A percentile compares a stretch with the other conserved stretches of the same genome.
Conservation (phyloP, 2,113 vertebrate species). For the Ophiodon elongatus region DNA sequence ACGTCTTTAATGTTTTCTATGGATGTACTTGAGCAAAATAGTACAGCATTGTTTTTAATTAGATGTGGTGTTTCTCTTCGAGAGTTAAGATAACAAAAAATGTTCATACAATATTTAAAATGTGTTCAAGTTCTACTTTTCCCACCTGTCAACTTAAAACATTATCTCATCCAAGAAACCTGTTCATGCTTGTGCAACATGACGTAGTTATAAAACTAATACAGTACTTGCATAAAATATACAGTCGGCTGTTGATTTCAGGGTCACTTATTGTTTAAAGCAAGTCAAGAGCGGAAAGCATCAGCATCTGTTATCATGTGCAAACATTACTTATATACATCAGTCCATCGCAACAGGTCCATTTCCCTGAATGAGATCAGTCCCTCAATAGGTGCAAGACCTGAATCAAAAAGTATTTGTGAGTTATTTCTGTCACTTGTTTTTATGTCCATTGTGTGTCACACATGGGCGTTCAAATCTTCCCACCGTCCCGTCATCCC, state of each 20-base stretch:
- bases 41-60: background rate
- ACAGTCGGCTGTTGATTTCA: conserved; percentile 22
- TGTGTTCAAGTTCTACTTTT: conserved; percentile 42
- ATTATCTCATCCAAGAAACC: background rate
- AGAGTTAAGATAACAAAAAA: conserved; percentile 17
- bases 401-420: background rate
- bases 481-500: background rate
- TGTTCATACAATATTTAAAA: conserved; percentile 22
- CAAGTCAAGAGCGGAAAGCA: conserved; percentile 6
- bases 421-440: background rate
- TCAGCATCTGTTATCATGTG: conserved; percentile 4
- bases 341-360: conserved; percentile 4
- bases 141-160: background rate
- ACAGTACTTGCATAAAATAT: conserved; percentile 42
- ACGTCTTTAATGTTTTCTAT: conserved; percentile 24
- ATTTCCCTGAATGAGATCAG: background rate
- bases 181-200: conserved; percentile 5
- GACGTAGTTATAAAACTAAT: conserved; percentile 19
- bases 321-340: background rate
- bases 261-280: conserved; percentile 24
- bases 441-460: background rate
- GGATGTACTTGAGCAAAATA: conserved; percentile 11
- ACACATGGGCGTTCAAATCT: background rate
- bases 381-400: background rate
- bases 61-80: conserved; percentile 6